Evolutionary conservation across 2,113 vertebrate species (phyloP).

Genomic region (Halichoeres trimaculatus): DNA sequence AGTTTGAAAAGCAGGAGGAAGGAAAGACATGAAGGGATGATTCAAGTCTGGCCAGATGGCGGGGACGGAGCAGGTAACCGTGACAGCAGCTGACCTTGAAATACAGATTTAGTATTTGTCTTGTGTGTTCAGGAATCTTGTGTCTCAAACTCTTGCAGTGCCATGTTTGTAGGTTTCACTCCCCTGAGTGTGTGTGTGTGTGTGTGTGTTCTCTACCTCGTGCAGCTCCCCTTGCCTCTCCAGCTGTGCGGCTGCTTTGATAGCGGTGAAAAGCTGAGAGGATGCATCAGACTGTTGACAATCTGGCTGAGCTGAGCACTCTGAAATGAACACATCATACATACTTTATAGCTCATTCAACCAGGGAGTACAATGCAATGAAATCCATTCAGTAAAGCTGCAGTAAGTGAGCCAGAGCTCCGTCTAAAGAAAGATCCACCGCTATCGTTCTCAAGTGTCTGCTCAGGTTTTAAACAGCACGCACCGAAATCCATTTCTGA

Average conservation of each 20-base stretch:
- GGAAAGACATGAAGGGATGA: conserved; percentile 45
- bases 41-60: conserved; percentile 42
- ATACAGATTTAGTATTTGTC: neutral
- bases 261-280: conserved; percentile 86
- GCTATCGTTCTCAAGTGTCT: neutral
- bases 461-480: neutral
- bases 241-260: conserved; percentile 82
- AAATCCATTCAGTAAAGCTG: neutral
- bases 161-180: neutral
- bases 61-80: neutral
- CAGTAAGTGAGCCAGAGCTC: neutral
- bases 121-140: neutral
- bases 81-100: neutral
- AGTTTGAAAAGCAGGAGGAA: conserved; percentile 37
- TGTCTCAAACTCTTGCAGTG: neutral
- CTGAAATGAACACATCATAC: conserved; percentile 78
- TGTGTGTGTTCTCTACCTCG: conserved; percentile 80
- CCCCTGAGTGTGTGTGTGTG: neutral
- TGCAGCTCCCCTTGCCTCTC: conserved; percentile 81
- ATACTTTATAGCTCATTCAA: conserved; percentile 1
- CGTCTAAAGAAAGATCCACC: neutral
- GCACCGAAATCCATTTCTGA: neutral
- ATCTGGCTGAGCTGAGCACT: conserved; percentile 93
- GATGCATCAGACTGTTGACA: conserved; percentile 91
- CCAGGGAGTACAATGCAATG: neutral